A percentile compares a stretch with the other conserved stretches of the same genome.
Evolutionary conservation across 2,888 invertebrate species (phyloP).

Genomic region (Nesidiocoris tenuis): DNA sequence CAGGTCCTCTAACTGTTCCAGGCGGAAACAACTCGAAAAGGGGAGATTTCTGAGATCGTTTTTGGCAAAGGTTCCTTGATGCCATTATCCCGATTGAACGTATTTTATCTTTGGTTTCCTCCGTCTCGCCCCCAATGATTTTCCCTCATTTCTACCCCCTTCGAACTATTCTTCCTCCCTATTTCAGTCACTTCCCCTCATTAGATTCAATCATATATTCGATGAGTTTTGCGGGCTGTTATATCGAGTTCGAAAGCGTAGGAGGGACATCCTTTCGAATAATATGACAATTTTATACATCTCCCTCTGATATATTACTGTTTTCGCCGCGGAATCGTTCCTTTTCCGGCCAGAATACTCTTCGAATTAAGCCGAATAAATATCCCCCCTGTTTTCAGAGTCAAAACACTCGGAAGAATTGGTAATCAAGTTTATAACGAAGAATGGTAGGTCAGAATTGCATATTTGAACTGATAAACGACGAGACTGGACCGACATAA

Average conservation of each 20-base stretch:
- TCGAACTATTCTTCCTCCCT: neutral
- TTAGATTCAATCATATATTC: constrained; percentile 4
- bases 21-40: neutral
- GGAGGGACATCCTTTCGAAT: neutral
- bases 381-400: too few species aligned
- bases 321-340: too few species aligned
- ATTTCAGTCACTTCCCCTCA: neutral
- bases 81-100: constrained; percentile 40
- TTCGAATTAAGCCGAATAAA: too few species aligned
- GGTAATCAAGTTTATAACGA: too few species aligned
- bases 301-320: neutral
- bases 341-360: too few species aligned
- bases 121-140: constrained; percentile 11
- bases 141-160: neutral
- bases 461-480: too few species aligned
- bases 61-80: constrained; percentile 42
- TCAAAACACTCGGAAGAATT: too few species aligned
- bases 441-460: too few species aligned
- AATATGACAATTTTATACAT: neutral
- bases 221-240: neutral
- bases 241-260: neutral
- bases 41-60: constrained; percentile 23
- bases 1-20: neutral
- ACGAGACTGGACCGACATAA: too few species aligned
- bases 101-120: constrained; percentile 37